Percentiles rank a stretch among this genome's conserved stretches.
phyloP scores from a whole-genome alignment of 2,113 vertebrate genomes.

The Corythoichthys haematopterus region DNA sequence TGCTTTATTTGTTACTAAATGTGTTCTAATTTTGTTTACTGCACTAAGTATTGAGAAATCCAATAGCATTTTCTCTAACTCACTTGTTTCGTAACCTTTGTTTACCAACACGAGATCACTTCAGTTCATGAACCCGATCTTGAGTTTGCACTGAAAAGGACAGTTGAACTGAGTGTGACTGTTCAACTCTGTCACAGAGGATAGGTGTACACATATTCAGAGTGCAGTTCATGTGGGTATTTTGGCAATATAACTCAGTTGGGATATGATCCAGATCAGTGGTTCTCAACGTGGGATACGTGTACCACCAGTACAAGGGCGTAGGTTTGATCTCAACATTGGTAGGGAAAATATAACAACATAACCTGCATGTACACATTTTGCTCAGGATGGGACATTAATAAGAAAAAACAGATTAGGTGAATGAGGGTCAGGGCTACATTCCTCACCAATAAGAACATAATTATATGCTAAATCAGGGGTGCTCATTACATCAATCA shows the following conservation, averaged over 20 bases:
- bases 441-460: too few species aligned
- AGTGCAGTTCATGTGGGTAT: neutral
- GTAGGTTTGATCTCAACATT: too few species aligned
- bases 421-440: too few species aligned
- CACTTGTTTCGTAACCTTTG: conserved; percentile 4
- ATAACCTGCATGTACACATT: too few species aligned
- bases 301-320: too few species aligned
- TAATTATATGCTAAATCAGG: too few species aligned
- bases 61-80: neutral
- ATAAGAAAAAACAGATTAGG: too few species aligned
- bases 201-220: neutral
- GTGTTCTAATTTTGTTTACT: conserved; percentile 2
- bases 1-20: conserved; percentile 6
- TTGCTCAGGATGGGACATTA: too few species aligned
- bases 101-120: conserved; percentile 15
- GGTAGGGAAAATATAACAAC: too few species aligned
- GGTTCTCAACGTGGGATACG: too few species aligned
- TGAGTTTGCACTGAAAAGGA: conserved; percentile 24
- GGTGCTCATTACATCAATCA: too few species aligned
- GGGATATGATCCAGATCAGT: too few species aligned
- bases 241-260: neutral
- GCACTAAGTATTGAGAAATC: neutral
- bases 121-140: conserved; percentile 7
- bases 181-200: conserved; percentile 32
- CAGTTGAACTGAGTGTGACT: conserved; percentile 26